Evolutionary conservation across 2,888 invertebrate genomes (phyloP).

Genomic region (Meteorus colon): DNA sequence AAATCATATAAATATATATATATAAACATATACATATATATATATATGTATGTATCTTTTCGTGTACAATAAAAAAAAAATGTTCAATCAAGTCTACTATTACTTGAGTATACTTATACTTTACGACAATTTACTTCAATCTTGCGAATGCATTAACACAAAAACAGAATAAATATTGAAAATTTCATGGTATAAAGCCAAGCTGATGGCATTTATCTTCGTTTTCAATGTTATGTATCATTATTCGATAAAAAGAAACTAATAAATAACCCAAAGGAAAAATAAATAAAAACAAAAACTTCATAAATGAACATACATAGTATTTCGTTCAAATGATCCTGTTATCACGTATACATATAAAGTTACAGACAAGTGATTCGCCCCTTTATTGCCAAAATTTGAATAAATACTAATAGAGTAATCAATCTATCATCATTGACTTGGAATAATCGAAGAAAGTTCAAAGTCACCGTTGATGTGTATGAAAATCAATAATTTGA

Average conservation of each 20-base stretch:
- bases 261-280: neutral
- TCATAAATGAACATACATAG: neutral
- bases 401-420: neutral
- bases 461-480: neutral
- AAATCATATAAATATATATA: constrained; percentile 29
- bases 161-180: constrained; percentile 67
- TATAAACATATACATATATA: constrained; percentile 19
- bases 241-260: constrained; percentile 27
- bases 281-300: neutral
- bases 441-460: neutral
- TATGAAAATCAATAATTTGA: neutral
- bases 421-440: neutral
- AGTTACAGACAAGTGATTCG: constrained; percentile 8
- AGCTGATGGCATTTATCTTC: constrained; percentile 65
- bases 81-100: constrained; percentile 70
- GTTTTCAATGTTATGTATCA: constrained; percentile 32
- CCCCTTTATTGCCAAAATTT: too few species aligned
- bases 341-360: constrained; percentile 19
- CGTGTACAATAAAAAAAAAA: constrained; percentile 48
- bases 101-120: constrained; percentile 72
- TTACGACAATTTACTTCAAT: constrained; percentile 73
- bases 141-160: constrained; percentile 72
- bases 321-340: constrained; percentile 21
- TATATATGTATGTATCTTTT: constrained; percentile 39
- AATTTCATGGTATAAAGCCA: constrained; percentile 70